Conservation (phyloP, 2,113 vertebrate genomes). For the Fulmarus glacialis region DNA sequence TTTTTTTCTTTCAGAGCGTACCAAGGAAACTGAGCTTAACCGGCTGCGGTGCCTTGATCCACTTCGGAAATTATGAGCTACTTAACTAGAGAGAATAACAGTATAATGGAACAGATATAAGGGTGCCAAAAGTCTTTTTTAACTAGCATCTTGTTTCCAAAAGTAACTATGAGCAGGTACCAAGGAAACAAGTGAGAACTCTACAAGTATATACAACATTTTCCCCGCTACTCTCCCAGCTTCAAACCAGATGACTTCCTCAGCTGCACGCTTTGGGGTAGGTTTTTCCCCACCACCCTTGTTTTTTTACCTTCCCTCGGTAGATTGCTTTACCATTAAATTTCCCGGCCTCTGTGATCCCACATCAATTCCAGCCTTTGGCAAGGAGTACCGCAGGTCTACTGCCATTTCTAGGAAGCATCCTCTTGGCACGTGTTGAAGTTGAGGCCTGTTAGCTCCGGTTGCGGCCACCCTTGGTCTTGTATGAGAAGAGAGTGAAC, state of each 20-base stretch:
- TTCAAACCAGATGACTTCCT: not conserved
- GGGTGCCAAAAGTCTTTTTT: not conserved
- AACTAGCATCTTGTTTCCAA: not conserved
- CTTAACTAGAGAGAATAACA: not conserved
- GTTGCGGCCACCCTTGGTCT: not conserved
- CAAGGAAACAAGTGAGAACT: not conserved
- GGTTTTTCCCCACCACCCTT: no score
- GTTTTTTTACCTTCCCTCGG: not conserved
- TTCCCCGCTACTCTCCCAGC: not conserved
- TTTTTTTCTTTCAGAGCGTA: not conserved
- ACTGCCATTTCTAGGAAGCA: not conserved
- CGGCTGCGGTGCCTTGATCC: not conserved
- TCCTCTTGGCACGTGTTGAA: not conserved
- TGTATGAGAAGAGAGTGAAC: not conserved
- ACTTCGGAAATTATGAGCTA: not conserved
- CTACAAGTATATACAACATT: not conserved
- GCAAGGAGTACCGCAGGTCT: not conserved
- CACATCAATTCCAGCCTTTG: not conserved
- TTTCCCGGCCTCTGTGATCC: not conserved
- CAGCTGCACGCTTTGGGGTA: not conserved
- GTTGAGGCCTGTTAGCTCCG: not conserved
- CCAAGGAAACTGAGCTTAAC: not conserved
- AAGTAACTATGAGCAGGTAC: not conserved
- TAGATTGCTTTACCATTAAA: not conserved
- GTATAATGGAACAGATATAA: not conserved